These are phyloP conservation scores for Crenuchus spilurus DNA, from an alignment of 2,797 vertebrate species.

Conservation along the genomic window DNA sequence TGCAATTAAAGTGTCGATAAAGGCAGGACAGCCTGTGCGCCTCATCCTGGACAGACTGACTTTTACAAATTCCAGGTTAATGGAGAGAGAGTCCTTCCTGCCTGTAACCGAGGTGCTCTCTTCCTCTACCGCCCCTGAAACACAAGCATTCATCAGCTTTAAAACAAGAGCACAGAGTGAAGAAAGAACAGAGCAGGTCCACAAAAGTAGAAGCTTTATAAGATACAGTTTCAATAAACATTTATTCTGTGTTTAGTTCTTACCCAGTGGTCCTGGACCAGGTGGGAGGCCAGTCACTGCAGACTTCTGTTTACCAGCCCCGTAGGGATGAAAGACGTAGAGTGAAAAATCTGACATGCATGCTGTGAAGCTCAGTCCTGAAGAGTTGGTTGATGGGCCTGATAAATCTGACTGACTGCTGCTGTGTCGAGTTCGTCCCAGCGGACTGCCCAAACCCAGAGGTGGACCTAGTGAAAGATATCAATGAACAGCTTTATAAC, in stretches of 20 bases:
- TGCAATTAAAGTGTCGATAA: conserved; percentile 87
- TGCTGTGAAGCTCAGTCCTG: conserved; percentile 96
- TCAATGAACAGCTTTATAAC: neutral
- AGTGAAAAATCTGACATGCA: conserved; percentile 99
- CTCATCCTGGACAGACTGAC: conserved; percentile 96
- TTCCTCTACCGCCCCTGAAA: conserved; percentile 89
- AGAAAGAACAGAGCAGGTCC: no score
- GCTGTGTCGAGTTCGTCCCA: conserved; percentile 92
- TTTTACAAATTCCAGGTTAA: conserved; percentile 98
- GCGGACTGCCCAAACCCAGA: conserved; percentile 87
- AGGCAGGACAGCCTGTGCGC: conserved; percentile 89
- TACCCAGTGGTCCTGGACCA: conserved; percentile 84
- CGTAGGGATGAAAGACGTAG: conserved; percentile 96
- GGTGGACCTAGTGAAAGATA: conserved; percentile 73
- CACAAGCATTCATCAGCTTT: neutral
- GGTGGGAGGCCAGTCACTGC: conserved; percentile 89
- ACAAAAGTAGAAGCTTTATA: no score
- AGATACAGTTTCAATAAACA: neutral
- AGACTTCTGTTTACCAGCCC: conserved; percentile 95
- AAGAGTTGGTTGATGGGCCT: conserved; percentile 86
- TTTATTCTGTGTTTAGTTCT: neutral
- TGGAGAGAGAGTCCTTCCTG: conserved; percentile 96
- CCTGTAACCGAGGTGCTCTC: conserved; percentile 95
- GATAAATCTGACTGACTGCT: conserved; percentile 96
- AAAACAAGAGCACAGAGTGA: neutral